These are phyloP conservation scores for Gymnothorax javanicus DNA, from an alignment of 2,797 vertebrate genomes.

Conservation along the genomic window DNA sequence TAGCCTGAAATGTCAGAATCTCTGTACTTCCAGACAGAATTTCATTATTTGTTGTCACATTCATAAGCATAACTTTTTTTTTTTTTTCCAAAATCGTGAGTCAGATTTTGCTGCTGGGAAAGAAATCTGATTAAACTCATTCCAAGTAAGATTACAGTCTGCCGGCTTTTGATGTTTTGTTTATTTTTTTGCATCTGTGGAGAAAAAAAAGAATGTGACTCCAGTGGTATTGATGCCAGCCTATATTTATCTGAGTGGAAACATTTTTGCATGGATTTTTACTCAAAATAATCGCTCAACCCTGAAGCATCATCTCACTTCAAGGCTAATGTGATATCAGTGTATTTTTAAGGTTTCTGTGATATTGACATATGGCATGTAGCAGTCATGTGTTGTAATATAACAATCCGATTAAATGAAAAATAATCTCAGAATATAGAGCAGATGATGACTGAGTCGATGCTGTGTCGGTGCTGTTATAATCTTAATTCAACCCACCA, in stretches of 20 bases:
- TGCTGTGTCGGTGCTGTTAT: neutral
- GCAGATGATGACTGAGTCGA: neutral
- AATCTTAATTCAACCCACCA: neutral
- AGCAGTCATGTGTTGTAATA: neutral
- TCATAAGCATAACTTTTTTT: neutral
- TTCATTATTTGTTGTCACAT: neutral
- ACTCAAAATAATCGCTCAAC: neutral
- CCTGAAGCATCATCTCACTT: neutral
- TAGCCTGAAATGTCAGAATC: neutral
- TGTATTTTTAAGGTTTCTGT: neutral
- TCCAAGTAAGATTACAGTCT: constrained; percentile 15
- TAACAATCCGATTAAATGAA: neutral
- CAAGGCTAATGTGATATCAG: neutral
- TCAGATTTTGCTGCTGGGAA: neutral
- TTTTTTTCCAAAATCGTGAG: neutral
- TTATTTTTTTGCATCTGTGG: neutral
- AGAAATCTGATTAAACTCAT: constrained; percentile 20
- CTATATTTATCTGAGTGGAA: neutral
- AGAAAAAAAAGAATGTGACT: neutral
- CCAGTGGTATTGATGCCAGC: neutral
- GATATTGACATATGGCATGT: neutral
- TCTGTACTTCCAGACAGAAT: neutral
- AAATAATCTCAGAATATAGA: neutral
- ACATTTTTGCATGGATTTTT: neutral
- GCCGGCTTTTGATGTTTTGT: neutral